phyloP scores from a whole-genome alignment of 2,113 vertebrate species.

The Hemicordylus capensis region DNA sequence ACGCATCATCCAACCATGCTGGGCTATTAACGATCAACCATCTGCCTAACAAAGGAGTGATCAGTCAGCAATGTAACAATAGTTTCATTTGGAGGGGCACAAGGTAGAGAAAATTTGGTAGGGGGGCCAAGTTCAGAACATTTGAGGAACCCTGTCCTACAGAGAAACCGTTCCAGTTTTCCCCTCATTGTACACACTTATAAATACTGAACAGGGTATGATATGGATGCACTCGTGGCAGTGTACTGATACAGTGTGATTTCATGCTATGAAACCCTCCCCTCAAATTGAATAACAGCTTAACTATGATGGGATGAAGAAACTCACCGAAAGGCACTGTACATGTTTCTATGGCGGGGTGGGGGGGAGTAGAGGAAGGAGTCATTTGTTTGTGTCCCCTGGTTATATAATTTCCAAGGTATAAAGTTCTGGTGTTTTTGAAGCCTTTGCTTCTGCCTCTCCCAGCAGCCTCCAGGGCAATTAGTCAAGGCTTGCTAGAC shows the following conservation, averaged over 20 bases:
- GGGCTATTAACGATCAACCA: not conserved
- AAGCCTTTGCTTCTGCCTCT: not conserved
- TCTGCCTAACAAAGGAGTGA: not conserved
- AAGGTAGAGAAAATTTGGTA: not conserved
- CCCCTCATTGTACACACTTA: not conserved
- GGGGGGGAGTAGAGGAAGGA: not conserved
- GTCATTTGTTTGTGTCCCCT: not conserved
- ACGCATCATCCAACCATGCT: not conserved
- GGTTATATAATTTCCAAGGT: not conserved
- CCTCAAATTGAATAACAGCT: not conserved
- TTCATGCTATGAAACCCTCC: not conserved
- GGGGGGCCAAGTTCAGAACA: not conserved
- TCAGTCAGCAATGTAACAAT: not conserved
- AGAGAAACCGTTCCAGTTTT: too few species aligned
- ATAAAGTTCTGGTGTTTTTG: not conserved
- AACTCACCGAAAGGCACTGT: not conserved
- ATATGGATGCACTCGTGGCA: not conserved
- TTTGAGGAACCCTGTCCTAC: not conserved
- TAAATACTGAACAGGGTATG: not conserved
- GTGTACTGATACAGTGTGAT: not conserved
- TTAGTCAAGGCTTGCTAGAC: conserved; percentile 52
- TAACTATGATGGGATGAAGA: not conserved
- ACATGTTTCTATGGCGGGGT: not conserved
- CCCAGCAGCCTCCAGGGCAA: not conserved
- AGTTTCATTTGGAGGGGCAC: not conserved